Evolutionary conservation across 2,888 invertebrate species (phyloP), one percentile per base, ranked within the genome.

Genomic region (Polydrusus pterygomalis): DNA sequence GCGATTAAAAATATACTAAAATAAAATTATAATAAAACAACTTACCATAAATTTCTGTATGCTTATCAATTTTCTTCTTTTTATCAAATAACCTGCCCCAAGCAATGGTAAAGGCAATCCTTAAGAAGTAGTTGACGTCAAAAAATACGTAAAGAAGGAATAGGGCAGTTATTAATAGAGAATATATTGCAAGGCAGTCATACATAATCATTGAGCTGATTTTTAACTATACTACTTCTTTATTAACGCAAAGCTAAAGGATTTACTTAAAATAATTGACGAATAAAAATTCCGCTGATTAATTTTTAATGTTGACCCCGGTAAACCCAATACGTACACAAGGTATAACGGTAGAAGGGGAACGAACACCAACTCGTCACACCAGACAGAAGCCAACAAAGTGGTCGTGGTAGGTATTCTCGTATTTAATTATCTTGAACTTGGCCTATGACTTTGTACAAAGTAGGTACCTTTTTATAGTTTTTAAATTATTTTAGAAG

Each of bases 121-220:
- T 90, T 30, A 95, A 84, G 82, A 95, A 95, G 82, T 96, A 95
- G 84, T 95, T 94, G 1, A 95, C 93, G 86, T 96, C 95, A 89
- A 94, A 93, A 71, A 93, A 89, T 17, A 94, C 87, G 83, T 94
- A 95, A 40, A 93, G 86, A 40, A 94, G 84, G 10, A 89, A 88
- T 70, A 91, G 82, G 34, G 89, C 79, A 0, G 83, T 80, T 20
- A 82, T 70, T 7, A 82, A 20, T 58, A 81, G 64, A 87, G 88
- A 20, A 60, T 89, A 90, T 51, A 88, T 82, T 10, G 89, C 76
- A 2, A 88, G 80, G 3, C 20, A 34, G 40, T 43, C 79, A 78
- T 60, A 71, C 51, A 64, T 70, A 17, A 18, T 60, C 38, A 3
- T 6, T 11, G 18, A 56, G 2, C 1, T 18, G 9, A 2, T 6